Evolutionary conservation across 2,113 vertebrate species (phyloP), one percentile per base, ranked within the genome.

Genomic region (Campylomormyrus numenius): DNA sequence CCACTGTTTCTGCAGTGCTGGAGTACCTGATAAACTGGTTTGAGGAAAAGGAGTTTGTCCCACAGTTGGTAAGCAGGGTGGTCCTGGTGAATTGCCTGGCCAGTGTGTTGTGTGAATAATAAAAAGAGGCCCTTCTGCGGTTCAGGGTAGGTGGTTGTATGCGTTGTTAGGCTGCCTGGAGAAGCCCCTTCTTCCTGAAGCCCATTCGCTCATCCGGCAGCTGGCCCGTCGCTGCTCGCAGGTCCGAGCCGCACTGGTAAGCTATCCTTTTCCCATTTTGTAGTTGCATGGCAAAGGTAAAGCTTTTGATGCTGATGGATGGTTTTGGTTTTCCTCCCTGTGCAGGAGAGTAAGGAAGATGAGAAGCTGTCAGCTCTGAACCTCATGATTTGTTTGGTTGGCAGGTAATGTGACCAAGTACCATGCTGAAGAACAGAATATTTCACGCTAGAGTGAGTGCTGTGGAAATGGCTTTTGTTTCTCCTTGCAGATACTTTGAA

Each of bases 351-450:
- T 93, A 96, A 95, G 94, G 97, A 98, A 56, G 97, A 99, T 85
- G 97, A 98, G 88, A 95, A 95, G 31, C 94, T 99, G 89, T 97
- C 98, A 88, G 97, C 98, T 89, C 96, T 99, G 91, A 99, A 98
- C 93, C 94, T 99, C 92, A 95, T 99, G 88, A 99, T 99, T 93
- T 99, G 98, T 94, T 96, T 99, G 92, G 98, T 99, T 96, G 97
- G 98, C 93, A 98, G 98, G 98, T 99, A 96, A 21, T 70, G 27
- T 89, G 24, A 35, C 35, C 66, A 46, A n/a, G 11, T 7, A 27
- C 17, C 39, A 45, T 49, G 2, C 39, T n/a, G 39, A 45, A 53
- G 9, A n/a, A 46, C 17, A 5, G 42, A 42, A 58, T 83, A 0
- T 74, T 85, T 49, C 70, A 88, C 19, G 45, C 21, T 8, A 74